Evolutionary conservation across 2,888 invertebrate genomes (phyloP), one percentile per base, ranked within the genome.

Genomic region (Metalampra italica): DNA sequence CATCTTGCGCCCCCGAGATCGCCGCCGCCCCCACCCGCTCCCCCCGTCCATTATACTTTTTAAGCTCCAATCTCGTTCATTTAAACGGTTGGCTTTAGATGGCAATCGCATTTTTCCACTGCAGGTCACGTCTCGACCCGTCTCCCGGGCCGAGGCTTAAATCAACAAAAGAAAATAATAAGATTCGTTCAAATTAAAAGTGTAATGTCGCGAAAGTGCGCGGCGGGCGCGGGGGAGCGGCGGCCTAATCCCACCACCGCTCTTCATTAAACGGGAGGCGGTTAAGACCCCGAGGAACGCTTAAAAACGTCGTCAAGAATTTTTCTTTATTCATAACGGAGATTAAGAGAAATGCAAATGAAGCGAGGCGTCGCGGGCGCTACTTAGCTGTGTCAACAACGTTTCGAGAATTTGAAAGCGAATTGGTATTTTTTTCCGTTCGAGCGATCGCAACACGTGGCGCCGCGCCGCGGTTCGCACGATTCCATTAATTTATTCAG

Each of bases 181-280:
- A 91, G 92, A 92, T 92, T 92, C 92, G 86, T 91, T 92, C 91
- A 92, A 92, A 92, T 92, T 92, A 92, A 92, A 92, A 92, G 92
- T 92, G 92, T 92, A 92, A 92, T 85, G 88, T 88, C 86, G 87
- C 80, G 84, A 84, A 80, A 85, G 80, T 78, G 76, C 78, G 76
- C 65, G 66, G 49, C 47, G 65, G 62, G 62, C 4, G 68, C 59
- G 59, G 61, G 62, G 59, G 66, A 66, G 68, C 63, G 63, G 60
- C 68, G 56, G 59, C 61, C 62, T 86, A 86, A 86, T 85, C 87
- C 88, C 74, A 55, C 73, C 72, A 69, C 71, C 76, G 70, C 63
- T 81, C 82, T 89, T 89, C 89, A 89, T 89, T 89, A 89, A 78
- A 71, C 76, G 72, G 64, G 64, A 68, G 67, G 64, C 69, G 70